Evolutionary conservation across 2,113 vertebrate genomes (phyloP).

Genomic region (Coracopsis vasa): DNA sequence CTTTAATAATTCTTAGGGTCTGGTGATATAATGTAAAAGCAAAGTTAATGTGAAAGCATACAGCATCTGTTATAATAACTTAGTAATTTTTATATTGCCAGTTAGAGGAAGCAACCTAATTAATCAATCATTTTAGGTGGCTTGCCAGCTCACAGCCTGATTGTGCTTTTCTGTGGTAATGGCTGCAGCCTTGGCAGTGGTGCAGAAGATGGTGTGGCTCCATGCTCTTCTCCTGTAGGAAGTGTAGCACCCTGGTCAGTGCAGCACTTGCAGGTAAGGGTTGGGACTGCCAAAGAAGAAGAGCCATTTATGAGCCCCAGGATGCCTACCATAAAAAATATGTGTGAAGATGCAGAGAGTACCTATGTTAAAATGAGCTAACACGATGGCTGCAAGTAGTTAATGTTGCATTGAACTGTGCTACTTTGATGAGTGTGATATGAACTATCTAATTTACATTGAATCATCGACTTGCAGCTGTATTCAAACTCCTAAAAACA

Average conservation of each 20-base stretch:
- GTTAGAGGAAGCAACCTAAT: background rate
- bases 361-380: background rate
- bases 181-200: background rate
- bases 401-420: background rate
- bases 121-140: fast-evolving
- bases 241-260: no score
- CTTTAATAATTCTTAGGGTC: background rate
- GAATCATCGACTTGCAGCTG: background rate
- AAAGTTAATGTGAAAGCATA: background rate
- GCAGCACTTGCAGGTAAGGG: background rate
- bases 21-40: background rate
- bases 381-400: background rate
- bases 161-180: background rate
- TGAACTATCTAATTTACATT: background rate
- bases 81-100: background rate
- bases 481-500: background rate
- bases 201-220: background rate
- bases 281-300: background rate
- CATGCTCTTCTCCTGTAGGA: background rate
- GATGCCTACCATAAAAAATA: background rate
- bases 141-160: background rate
- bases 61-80: background rate
- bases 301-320: background rate
- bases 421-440: background rate
- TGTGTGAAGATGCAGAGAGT: background rate